Conservation (phyloP, 2,888 invertebrate species). For the Trachelus iudaicus region DNA sequence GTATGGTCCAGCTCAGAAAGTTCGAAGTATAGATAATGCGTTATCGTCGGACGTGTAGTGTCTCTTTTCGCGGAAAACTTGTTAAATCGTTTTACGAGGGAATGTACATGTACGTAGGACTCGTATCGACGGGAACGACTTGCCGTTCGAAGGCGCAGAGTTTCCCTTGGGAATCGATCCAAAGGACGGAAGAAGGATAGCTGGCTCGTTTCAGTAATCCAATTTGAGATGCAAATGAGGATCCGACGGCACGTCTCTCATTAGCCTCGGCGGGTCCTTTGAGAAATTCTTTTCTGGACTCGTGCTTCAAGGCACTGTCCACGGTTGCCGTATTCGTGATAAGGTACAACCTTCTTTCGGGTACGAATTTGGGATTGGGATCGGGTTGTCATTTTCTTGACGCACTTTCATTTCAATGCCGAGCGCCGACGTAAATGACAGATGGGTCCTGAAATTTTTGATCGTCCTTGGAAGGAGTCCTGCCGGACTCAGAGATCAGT, state of each 20-base stretch:
- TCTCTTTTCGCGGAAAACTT: accelerated
- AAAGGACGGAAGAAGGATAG: neutral
- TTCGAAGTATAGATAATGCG: no score
- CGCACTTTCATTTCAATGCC: constrained; percentile 17
- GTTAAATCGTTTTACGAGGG: neutral
- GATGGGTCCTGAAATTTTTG: constrained; percentile 14
- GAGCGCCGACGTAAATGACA: constrained; percentile 12
- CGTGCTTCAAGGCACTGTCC: neutral
- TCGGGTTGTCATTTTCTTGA: constrained; percentile 28
- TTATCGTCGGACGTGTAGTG: no score
- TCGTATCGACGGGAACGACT: no score
- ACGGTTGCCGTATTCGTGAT: neutral
- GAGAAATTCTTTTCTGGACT: neutral
- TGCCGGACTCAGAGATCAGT: neutral
- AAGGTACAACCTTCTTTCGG: neutral
- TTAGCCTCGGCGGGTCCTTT: constrained; percentile 25
- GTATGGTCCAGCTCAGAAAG: no score
- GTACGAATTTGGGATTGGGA: constrained; percentile 6
- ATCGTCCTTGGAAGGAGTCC: constrained; percentile 1
- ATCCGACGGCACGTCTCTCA: constrained; percentile 36
- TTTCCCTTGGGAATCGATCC: neutral
- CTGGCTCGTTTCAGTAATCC: constrained; percentile 35
- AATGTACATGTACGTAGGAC: no score
- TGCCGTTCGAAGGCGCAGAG: neutral
- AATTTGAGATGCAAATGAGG: constrained; percentile 40